These are phyloP conservation scores for Glossophaga mutica DNA, from an alignment of 2,797 vertebrate species.

Conservation along the genomic window DNA sequence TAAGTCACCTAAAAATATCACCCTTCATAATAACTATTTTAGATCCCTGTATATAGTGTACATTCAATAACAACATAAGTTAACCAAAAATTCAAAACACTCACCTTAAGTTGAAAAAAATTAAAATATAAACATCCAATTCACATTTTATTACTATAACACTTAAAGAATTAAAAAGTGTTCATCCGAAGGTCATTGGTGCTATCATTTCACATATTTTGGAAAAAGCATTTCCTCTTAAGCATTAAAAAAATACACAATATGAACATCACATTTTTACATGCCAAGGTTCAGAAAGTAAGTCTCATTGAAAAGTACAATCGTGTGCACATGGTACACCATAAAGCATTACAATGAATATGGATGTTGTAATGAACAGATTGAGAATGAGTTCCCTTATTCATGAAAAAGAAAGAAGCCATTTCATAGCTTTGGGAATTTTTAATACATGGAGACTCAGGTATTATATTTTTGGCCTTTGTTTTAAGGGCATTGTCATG, in stretches of 20 bases:
- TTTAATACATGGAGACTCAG: not conserved
- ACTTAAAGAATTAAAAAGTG: not conserved
- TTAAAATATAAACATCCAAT: not conserved
- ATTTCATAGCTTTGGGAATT: not conserved
- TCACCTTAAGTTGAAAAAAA: not conserved
- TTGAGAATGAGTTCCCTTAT: not conserved
- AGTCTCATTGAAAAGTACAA: not conserved
- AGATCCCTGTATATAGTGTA: not conserved
- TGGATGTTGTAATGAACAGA: not conserved
- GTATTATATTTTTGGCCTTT: not conserved
- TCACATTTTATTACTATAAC: not conserved
- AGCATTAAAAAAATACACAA: not conserved
- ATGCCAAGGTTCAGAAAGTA: not conserved
- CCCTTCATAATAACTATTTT: not conserved
- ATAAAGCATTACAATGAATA: not conserved
- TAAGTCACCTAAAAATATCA: not conserved
- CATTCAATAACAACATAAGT: not conserved
- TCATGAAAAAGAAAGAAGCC: not conserved
- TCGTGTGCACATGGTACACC: accelerated
- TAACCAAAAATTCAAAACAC: not conserved
- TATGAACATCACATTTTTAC: not conserved
- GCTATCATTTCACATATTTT: not conserved
- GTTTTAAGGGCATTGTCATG: not conserved
- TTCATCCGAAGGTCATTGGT: not conserved
- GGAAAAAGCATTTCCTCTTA: not conserved